Evolutionary conservation across 92 coral and sea anemone genomes (phyloP).

Genomic region (Metridium senile): DNA sequence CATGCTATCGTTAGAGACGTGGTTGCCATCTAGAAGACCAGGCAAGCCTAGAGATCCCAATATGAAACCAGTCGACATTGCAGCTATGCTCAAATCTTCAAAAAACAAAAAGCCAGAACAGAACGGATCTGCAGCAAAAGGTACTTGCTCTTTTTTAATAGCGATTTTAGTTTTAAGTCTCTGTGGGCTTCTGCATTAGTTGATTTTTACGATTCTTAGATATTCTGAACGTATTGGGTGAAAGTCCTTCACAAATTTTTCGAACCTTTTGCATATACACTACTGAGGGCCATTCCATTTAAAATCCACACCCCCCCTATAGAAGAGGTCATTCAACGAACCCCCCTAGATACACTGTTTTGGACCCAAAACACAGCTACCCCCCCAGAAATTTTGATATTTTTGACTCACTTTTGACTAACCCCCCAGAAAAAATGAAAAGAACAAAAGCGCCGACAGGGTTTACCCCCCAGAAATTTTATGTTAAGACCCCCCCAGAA

Average conservation of each 20-base stretch:
- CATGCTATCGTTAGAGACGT: slow-evolving; percentile 55
- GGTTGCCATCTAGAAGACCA: slow-evolving; percentile 61
- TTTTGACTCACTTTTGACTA: too few relatives aligned
- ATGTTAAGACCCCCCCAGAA: too few relatives aligned
- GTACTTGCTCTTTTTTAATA: neutral
- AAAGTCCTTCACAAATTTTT: neutral
- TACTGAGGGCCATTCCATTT: neutral
- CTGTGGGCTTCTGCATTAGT: too few relatives aligned
- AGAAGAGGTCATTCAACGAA: too few relatives aligned
- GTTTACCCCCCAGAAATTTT: too few relatives aligned
- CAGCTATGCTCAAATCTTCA: neutral
- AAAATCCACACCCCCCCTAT: too few relatives aligned
- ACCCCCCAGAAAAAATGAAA: too few relatives aligned
- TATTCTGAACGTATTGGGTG: neutral
- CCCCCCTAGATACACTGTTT: too few relatives aligned
- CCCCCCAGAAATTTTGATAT: too few relatives aligned
- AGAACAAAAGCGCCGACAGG: too few relatives aligned
- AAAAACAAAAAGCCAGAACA: slow-evolving; percentile 2
- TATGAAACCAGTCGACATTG: slow-evolving; percentile 4
- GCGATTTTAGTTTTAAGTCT: too few relatives aligned
- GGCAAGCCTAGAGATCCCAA: slow-evolving; percentile 42
- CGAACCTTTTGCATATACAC: neutral
- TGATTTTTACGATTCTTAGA: neutral
- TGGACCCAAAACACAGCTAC: too few relatives aligned
- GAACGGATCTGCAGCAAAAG: neutral